phyloP scores from a whole-genome alignment of 2,113 vertebrate species.

The Ciconia stormi region DNA sequence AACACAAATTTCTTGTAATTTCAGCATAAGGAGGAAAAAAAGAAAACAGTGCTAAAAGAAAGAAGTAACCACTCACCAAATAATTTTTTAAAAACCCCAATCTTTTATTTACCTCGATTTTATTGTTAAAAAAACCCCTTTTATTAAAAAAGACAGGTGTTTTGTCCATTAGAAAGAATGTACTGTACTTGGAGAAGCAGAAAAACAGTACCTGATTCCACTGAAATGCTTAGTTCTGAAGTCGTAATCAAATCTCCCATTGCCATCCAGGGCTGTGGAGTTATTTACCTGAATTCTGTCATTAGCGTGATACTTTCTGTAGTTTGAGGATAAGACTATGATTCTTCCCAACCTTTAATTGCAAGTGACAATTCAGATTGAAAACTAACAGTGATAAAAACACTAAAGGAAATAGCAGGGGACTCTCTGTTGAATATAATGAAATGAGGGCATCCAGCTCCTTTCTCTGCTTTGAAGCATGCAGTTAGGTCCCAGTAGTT shows the following conservation, averaged over 20 bases:
- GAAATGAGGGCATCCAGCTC: neutral
- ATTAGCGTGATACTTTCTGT: neutral
- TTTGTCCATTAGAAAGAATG: neutral
- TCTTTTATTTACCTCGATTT: neutral
- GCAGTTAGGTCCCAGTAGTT: neutral
- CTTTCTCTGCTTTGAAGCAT: neutral
- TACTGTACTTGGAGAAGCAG: neutral
- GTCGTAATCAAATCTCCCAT: neutral
- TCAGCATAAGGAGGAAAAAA: neutral
- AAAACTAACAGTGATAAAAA: neutral
- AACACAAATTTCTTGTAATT: neutral
- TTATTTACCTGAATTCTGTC: neutral
- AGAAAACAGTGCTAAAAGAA: neutral
- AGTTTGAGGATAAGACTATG: neutral
- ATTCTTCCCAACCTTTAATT: neutral
- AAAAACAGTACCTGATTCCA: neutral
- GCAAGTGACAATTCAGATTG: neutral
- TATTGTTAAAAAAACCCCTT: neutral
- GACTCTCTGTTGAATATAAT: neutral
- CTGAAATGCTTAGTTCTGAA: neutral
- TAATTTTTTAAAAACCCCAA: neutral
- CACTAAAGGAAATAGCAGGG: neutral
- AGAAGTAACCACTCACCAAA: neutral
- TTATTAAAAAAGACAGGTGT: neutral
- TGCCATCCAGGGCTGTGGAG: neutral